These are phyloP conservation scores for Parazoanthus darwini DNA, from an alignment of 92 coral and sea anemone species.

Conservation along the genomic window DNA sequence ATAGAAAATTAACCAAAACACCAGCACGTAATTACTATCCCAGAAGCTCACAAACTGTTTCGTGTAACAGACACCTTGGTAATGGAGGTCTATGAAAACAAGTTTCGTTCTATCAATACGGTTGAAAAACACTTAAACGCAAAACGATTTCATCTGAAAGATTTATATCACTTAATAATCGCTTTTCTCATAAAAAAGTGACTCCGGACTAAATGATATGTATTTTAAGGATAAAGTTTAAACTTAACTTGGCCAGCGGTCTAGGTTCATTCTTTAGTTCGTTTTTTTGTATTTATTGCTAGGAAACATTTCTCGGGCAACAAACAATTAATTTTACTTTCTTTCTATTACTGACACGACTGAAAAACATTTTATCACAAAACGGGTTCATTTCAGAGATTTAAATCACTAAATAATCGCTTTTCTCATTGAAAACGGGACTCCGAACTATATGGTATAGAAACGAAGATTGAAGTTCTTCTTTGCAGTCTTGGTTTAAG, in stretches of 20 bases:
- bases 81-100: neutral
- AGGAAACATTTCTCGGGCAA: neutral
- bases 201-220: too few species aligned
- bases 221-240: neutral
- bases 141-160: neutral
- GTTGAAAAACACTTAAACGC: too few species aligned
- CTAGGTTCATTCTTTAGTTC: neutral
- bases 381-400: neutral
- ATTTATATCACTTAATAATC: neutral
- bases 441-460: too few species aligned
- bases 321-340: neutral
- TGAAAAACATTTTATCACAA: neutral
- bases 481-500: neutral
- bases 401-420: constrained; percentile 13
- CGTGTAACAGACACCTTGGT: neutral
- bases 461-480: neutral
- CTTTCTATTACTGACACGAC: neutral
- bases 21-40: neutral
- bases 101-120: neutral
- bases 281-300: neutral
- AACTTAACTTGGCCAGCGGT: neutral
- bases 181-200: neutral
- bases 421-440: too few species aligned
- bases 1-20: neutral
- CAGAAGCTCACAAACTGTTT: neutral